Base-by-base conservation (phyloP, 1,140 invertebrate species). In the Zaprionus inermis region DNA sequence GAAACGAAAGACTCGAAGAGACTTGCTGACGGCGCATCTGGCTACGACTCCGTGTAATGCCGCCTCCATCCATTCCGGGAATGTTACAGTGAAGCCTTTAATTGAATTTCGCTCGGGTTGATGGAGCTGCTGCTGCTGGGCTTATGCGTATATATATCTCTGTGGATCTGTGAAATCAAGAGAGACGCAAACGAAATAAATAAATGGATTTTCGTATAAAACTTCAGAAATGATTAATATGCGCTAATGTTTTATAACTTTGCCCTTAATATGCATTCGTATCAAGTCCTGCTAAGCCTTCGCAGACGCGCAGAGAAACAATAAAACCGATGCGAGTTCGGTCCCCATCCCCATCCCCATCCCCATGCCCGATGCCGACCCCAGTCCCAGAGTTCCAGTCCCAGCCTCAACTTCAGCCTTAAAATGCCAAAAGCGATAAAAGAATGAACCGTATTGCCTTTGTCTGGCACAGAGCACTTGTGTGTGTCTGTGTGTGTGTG, bases 341-440 rank as follows among this genome's bases (percentile, higher is more conserved):
- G 49, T 22, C 49, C 22, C 49, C 18, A 52, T 22, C 3, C 54
- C 52, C 32, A 28, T 32, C 24, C 30, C 32, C 7, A 65, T 34
- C 75, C 54, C 66, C 18, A 34, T 5, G 30, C 57, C 41, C 34
- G 12, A 36, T 18, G 49, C 44, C 36, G 22, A 32, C 34, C 63
- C 72, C 78, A 51, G 76, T 72, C 81, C 14, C 49, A 32, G 12
- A 22, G 41, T 57, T 41, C 38, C 34, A 36, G 41, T 52, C 52
- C 30, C 55, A 41, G 51, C 58, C 75, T 59, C 61, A 74, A 76
- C 72, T 44, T 73, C 78, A 55, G 79, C 83, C 86, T 85, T 85
- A 82, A 88, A 86, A 88, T 89, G 83, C 83, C 83, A 88, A 88
- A 88, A 88, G 83, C 83, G 83, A 88, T 88, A 88, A 88, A 88